These are phyloP conservation scores for Sceliomorpha sp. DNA, from an alignment of 2,888 invertebrate species.

Conservation along the genomic window DNA sequence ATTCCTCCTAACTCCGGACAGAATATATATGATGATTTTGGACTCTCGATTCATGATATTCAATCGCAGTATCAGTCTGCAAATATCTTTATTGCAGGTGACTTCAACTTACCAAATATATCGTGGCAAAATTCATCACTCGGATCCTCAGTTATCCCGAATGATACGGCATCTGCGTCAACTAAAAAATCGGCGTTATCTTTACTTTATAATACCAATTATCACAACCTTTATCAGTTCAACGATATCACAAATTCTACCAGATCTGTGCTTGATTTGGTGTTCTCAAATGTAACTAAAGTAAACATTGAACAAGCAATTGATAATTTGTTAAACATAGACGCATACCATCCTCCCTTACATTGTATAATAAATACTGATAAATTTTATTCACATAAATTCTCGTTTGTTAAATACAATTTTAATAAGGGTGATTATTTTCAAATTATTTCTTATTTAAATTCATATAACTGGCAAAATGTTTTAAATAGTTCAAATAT, in stretches of 20 bases:
- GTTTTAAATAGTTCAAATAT: neutral
- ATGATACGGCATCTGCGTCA: neutral
- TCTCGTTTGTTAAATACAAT: too few species aligned
- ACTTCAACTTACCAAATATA: too few species aligned
- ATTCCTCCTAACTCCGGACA: neutral
- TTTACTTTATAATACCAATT: neutral
- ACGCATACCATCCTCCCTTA: neutral
- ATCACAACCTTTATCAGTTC: neutral
- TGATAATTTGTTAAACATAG: neutral
- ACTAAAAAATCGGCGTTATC: neutral
- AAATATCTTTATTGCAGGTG: neutral
- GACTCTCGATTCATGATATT: neutral
- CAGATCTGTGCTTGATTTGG: neutral
- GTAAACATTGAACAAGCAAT: neutral
- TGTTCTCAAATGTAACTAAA: neutral
- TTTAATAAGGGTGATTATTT: neutral
- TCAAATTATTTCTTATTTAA: neutral
- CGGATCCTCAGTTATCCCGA: neutral
- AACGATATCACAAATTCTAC: neutral
- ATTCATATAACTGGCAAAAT: neutral
- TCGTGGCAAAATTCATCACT: slow-evolving; percentile 5
- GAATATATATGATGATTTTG: neutral
- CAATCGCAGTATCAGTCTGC: neutral
- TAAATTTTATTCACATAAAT: neutral
- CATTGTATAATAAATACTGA: slow-evolving; percentile 1